A percentile compares a stretch with the other conserved stretches of the same genome.
phyloP scores from a whole-genome alignment of 64 coral and sea anemone species.

The Dendronephthya gigantea region DNA sequence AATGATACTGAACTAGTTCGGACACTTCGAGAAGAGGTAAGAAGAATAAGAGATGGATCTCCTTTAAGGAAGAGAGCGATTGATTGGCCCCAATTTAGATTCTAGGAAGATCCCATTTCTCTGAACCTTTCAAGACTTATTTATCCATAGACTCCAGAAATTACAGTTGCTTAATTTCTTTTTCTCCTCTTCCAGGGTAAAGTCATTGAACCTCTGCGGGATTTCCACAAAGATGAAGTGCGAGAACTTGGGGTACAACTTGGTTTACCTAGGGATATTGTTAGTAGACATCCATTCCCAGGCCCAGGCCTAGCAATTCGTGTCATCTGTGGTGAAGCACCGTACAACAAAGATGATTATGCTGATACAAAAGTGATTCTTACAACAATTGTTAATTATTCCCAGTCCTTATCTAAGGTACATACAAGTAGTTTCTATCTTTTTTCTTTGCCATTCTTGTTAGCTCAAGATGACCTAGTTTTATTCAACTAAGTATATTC shows the following conservation, averaged over 20 bases:
- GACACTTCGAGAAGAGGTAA: slow-evolving; percentile 66
- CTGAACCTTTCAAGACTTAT: no score
- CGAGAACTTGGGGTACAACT: slow-evolving; percentile 69
- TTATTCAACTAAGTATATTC: background rate
- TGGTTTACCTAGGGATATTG: slow-evolving; percentile 61
- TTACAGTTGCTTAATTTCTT: no score
- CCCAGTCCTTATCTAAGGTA: slow-evolving; percentile 50
- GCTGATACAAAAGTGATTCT: slow-evolving; percentile 92
- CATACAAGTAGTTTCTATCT: background rate
- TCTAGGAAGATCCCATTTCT: no score
- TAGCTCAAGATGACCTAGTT: no score
- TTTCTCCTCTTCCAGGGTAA: slow-evolving; percentile 40
- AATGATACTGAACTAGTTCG: slow-evolving; percentile 95
- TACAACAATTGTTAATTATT: slow-evolving; percentile 82
- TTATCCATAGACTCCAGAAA: no score
- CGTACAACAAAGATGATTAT: slow-evolving; percentile 68
- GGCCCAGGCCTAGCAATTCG: slow-evolving; percentile 94
- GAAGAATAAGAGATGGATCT: no score
- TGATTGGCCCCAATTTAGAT: no score
- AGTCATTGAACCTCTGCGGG: slow-evolving; percentile 87
- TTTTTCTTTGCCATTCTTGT: background rate
- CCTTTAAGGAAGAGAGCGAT: no score
- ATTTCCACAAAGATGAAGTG: slow-evolving; percentile 99
- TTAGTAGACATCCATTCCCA: slow-evolving; percentile 93
- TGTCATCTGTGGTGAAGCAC: slow-evolving; percentile 77